These are phyloP conservation scores for Emmelina monodactyla DNA, from an alignment of 2,888 invertebrate genomes.

Conservation along the genomic window DNA sequence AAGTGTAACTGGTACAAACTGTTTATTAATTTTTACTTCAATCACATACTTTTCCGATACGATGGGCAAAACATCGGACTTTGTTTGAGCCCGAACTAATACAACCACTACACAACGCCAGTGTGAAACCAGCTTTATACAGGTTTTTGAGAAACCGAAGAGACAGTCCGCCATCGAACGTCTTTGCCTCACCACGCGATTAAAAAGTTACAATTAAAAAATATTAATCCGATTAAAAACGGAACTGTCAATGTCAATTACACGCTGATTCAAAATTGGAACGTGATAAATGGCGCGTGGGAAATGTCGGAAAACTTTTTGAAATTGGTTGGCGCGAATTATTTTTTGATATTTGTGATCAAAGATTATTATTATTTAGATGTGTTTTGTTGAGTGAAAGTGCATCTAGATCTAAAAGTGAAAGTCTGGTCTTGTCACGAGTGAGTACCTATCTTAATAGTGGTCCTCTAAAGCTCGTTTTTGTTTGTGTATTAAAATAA, in stretches of 20 bases:
- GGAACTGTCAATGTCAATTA: too few relatives aligned
- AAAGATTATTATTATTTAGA: conserved; percentile 1
- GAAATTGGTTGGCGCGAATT: not conserved
- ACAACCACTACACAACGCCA: too few relatives aligned
- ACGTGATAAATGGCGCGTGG: too few relatives aligned
- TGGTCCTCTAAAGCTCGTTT: conserved; percentile 28
- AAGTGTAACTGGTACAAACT: conserved; percentile 1
- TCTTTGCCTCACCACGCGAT: conserved; percentile 14
- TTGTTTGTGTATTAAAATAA: too few relatives aligned
- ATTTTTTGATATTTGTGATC: not conserved
- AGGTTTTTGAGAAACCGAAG: conserved; percentile 41
- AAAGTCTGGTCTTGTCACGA: conserved; percentile 34
- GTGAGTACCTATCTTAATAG: conserved; percentile 26
- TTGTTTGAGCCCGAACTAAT: too few relatives aligned
- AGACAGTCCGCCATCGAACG: conserved; percentile 33
- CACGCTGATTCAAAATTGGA: too few relatives aligned
- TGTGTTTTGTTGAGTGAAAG: conserved; percentile 39
- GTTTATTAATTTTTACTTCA: conserved; percentile 36
- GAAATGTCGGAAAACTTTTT: too few relatives aligned
- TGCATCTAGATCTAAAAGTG: conserved; percentile 48
- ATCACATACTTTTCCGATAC: conserved; percentile 34
- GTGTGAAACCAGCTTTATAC: conserved; percentile 26
- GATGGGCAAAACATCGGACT: conserved; percentile 24
- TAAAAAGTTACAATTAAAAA: conserved; percentile 1
- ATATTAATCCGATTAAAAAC: not conserved